Conservation (phyloP, 1,140 invertebrate genomes). For the Leptinotarsa undecemlineata region DNA sequence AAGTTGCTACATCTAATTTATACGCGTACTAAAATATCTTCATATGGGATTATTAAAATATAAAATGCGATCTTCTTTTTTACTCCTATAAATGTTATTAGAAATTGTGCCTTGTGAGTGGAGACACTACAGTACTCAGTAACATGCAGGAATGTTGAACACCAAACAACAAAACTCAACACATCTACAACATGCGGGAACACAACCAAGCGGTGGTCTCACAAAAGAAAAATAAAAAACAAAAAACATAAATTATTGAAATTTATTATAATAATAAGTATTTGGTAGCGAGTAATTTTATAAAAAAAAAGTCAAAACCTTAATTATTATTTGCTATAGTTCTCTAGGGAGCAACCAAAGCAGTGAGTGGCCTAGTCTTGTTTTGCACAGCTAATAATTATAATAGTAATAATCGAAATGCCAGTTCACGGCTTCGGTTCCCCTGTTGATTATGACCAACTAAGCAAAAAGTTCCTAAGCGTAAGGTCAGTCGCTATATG, state of each 20-base stretch:
- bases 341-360: slow-evolving; percentile 39
- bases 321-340: slow-evolving; percentile 49
- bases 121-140: slow-evolving; percentile 49
- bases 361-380: slow-evolving; percentile 45
- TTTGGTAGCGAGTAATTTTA: slow-evolving; percentile 56
- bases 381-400: slow-evolving; percentile 18
- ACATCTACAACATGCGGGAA: slow-evolving; percentile 36
- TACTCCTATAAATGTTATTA: slow-evolving; percentile 36
- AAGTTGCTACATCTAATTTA: slow-evolving; percentile 46
- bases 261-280: slow-evolving; percentile 54
- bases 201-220: slow-evolving; percentile 36
- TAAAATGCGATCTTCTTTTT: slow-evolving; percentile 51
- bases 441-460: slow-evolving; percentile 40
- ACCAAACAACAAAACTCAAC: slow-evolving; percentile 46
- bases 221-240: slow-evolving; percentile 44
- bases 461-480: slow-evolving; percentile 48
- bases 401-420: slow-evolving; percentile 32
- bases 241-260: slow-evolving; percentile 55
- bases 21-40: slow-evolving; percentile 52
- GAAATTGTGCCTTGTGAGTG: slow-evolving; percentile 50
- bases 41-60: slow-evolving; percentile 52
- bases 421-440: slow-evolving; percentile 34
- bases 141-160: slow-evolving; percentile 48
- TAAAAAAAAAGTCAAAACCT: slow-evolving; percentile 49
- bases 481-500: slow-evolving; percentile 46